Conservation (phyloP, 2,888 invertebrate species). For the Chydorus sphaericus region DNA sequence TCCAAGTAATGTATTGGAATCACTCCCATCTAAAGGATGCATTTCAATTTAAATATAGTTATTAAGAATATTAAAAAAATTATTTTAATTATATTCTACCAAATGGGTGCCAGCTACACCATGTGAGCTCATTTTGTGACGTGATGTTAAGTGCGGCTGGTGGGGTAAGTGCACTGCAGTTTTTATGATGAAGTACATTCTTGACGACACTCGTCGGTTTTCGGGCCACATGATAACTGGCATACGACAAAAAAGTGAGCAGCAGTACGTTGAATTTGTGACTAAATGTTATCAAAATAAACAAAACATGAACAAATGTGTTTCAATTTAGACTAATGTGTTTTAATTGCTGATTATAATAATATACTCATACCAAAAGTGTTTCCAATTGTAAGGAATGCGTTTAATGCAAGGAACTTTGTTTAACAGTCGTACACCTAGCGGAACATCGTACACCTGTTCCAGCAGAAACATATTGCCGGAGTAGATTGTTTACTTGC, state of each 20-base stretch:
- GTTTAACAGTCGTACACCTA: neutral
- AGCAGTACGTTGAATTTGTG: conserved; percentile 36
- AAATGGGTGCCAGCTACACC: conserved; percentile 81
- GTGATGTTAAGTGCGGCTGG: conserved; percentile 1
- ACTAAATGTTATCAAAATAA: too few relatives aligned
- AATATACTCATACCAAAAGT: neutral
- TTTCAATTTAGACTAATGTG: neutral
- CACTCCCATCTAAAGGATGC: conserved; percentile 40
- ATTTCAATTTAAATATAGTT: neutral
- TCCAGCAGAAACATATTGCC: too few relatives aligned
- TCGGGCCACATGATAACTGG: conserved; percentile 78
- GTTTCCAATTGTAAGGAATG: neutral
- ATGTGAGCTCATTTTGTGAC: conserved; percentile 35
- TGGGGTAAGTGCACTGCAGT: conserved; percentile 46
- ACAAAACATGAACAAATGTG: too few relatives aligned
- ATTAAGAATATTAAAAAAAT: neutral
- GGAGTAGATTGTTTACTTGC: too few relatives aligned
- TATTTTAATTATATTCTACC: conserved; percentile 35
- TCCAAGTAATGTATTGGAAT: conserved; percentile 65
- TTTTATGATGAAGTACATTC: conserved; percentile 59
- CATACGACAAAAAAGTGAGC: conserved; percentile 77
- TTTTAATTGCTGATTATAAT: neutral
- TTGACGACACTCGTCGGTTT: conserved; percentile 92
- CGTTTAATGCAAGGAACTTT: neutral
- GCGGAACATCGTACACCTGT: conserved; percentile 3